These are phyloP conservation scores for Cranoglanis bouderius DNA, from an alignment of 2,113 vertebrate genomes.

Conservation along the genomic window DNA sequence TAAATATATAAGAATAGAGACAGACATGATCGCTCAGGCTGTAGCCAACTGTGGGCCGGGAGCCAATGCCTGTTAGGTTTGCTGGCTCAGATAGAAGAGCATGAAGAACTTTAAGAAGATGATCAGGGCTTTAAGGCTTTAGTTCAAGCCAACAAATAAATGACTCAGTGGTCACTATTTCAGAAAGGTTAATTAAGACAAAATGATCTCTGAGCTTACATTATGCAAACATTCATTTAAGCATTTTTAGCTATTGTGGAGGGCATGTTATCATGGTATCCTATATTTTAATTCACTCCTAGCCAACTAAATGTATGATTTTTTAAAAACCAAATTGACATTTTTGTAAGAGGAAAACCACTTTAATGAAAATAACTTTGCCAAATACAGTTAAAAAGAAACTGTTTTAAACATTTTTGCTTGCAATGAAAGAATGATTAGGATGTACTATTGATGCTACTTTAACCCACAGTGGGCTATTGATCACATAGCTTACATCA, in stretches of 20 bases:
- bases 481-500: background rate
- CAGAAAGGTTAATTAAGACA: background rate
- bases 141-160: background rate
- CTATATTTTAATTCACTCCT: background rate
- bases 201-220: background rate
- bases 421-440: background rate
- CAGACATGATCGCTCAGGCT: slow-evolving; percentile 9
- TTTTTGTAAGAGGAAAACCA: background rate
- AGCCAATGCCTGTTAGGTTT: slow-evolving; percentile 16
- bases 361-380: background rate
- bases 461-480: background rate
- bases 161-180: slow-evolving; percentile 10
- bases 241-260: background rate
- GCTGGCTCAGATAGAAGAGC: background rate
- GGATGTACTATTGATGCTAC: background rate
- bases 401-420: background rate
- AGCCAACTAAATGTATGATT: background rate
- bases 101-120: background rate
- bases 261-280: background rate
- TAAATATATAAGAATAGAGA: slow-evolving; percentile 7
- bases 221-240: background rate
- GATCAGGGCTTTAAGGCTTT: slow-evolving; percentile 8
- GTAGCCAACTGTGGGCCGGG: slow-evolving; percentile 23
- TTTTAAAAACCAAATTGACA: background rate
- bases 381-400: background rate